Evolutionary conservation across 2,797 vertebrate species (phyloP).

Genomic region (Pantherophis alleghaniensis): DNA sequence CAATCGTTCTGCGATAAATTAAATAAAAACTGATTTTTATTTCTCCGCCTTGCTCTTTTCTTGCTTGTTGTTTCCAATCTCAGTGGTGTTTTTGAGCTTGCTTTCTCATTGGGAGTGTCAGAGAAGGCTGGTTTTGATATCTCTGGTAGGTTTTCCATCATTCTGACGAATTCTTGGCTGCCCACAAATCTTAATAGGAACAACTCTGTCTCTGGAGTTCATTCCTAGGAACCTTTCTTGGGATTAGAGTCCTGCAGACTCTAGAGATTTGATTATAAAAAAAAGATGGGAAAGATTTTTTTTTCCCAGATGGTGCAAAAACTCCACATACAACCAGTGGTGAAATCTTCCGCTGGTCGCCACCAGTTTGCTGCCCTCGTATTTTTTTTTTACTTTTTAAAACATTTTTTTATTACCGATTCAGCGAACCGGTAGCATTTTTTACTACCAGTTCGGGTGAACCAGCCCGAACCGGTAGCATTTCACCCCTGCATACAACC

Average conservation of each 20-base stretch:
- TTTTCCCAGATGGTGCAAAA: not conserved
- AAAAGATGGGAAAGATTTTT: not conserved
- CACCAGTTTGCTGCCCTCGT: too few relatives aligned
- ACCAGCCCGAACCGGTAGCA: too few relatives aligned
- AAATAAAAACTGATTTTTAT: not conserved
- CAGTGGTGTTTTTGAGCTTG: not conserved
- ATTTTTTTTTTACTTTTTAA: too few relatives aligned
- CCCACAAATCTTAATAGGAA: not conserved
- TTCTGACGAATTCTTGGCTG: not conserved
- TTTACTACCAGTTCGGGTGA: too few relatives aligned
- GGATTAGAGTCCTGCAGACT: not conserved
- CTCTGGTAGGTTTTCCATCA: not conserved
- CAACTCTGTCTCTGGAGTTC: not conserved
- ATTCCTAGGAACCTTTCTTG: not conserved
- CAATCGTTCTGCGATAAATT: not conserved
- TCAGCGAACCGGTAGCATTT: too few relatives aligned
- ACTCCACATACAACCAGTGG: not conserved
- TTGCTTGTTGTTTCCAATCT: not conserved
- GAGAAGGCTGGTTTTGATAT: not conserved
- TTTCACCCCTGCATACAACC: not conserved
- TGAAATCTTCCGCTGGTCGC: too few relatives aligned
- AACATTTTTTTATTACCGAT: too few relatives aligned
- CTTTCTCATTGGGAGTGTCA: not conserved
- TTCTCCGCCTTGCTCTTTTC: not conserved
- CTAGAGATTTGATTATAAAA: not conserved